phyloP scores from a whole-genome alignment of 1,140 invertebrate species.

The Drosophila nikananu region DNA sequence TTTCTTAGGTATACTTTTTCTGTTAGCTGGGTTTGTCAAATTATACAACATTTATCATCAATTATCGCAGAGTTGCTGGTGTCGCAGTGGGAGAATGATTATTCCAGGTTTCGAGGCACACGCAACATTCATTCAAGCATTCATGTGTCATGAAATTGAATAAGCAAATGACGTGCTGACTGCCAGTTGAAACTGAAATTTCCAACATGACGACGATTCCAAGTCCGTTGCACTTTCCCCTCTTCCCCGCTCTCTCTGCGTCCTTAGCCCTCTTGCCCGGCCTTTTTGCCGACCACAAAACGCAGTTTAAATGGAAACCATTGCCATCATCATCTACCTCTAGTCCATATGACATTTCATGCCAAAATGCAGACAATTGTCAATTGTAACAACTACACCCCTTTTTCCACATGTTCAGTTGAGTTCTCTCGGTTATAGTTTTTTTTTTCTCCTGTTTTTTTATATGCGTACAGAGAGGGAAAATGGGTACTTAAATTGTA shows the following conservation, averaged over 20 bases:
- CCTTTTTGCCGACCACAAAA: conserved; percentile 64
- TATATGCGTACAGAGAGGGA: not conserved
- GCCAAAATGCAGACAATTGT: conserved; percentile 80
- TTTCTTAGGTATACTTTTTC: conserved; percentile 46
- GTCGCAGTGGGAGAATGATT: conserved; percentile 67
- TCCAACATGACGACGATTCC: conserved; percentile 41
- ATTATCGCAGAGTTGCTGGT: conserved; percentile 73
- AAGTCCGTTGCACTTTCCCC: conserved; percentile 42
- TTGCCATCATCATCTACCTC: conserved; percentile 23
- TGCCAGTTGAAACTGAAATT: conserved; percentile 75
- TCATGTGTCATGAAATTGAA: conserved; percentile 82
- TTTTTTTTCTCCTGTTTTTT: conserved; percentile 14
- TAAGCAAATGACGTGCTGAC: conserved; percentile 83
- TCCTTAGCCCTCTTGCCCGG: not conserved
- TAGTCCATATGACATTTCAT: conserved; percentile 70
- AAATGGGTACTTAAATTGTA: not conserved
- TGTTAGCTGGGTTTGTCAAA: conserved; percentile 70
- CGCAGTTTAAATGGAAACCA: conserved; percentile 70
- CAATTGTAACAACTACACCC: conserved; percentile 78
- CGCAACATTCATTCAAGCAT: conserved; percentile 63
- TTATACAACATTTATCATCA: conserved; percentile 84
- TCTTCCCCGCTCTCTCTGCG: conserved; percentile 26
- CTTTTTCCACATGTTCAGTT: conserved; percentile 51
- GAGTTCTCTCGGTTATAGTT: conserved; percentile 14
- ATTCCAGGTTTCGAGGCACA: conserved; percentile 63